Evolutionary conservation across 1,140 invertebrate species (phyloP), one percentile per base, ranked within the genome.

Genomic region (Aphis craccivora): DNA sequence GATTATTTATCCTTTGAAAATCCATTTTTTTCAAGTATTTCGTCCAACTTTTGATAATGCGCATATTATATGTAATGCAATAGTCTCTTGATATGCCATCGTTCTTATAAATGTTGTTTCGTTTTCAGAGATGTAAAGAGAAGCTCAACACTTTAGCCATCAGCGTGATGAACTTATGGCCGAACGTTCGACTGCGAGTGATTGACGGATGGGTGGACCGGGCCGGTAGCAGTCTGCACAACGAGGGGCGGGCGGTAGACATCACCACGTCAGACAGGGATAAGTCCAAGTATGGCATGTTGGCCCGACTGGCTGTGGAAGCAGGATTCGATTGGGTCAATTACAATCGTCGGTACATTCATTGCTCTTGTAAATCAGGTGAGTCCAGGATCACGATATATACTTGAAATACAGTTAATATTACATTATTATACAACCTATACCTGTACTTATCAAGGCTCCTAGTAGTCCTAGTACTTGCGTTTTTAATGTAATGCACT

Each of bases 251-350:
- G 25, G 99, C 99, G 2, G 98, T 99, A 60, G 99, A 99, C 96
- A 97, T 99, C 94, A 98, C 98, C 43, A 99, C 99, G 90, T 98
- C 97, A 89, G 99, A 99, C 96, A 96, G 97, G 40, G 98, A 99
- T 95, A 96, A 97, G 67, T 97, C 97, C 94, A 99, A 99, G 95
- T 98, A 99, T 95, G 99, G 99, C 83, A 98, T 99, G 98, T 96
- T 99, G 94, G 99, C 99, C 1, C 96, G 99, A 67, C 96, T 99
- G n/a, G 99, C 99, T 0, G 98, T 99, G 43, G 98, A 99, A 95
- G 98, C 99, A 23, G 99, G 99, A 94, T 99, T 99, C 96, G 98
- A 99, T 96, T 99, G 98, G 99, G 99, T 99, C 40, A 99, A 98
- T 95, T 99, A 99, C 95, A 98, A 99, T 95, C 96, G 98, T 94